Conservation (phyloP, 2,797 vertebrate genomes). For the Acanthurus lineatus region DNA sequence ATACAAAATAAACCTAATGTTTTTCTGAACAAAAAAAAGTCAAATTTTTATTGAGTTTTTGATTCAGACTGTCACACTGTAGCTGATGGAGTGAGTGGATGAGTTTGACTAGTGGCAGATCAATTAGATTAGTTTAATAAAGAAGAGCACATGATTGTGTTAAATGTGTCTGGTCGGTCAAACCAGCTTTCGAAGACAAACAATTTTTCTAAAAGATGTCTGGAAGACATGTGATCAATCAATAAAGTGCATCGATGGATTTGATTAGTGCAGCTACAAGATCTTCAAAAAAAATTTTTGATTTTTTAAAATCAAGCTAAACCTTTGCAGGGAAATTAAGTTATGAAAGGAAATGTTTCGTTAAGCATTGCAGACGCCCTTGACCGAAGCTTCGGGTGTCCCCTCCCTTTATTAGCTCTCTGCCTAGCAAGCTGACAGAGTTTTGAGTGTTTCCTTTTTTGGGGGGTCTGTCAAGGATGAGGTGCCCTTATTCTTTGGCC, state of each 20-base stretch:
- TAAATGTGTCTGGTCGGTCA: conserved; percentile 35
- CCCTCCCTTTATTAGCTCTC: conserved; percentile 14
- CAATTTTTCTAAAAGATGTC: conserved; percentile 18
- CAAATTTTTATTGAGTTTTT: conserved; percentile 44
- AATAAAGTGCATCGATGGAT: conserved; percentile 24
- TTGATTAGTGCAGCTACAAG: conserved; percentile 18
- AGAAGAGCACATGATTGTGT: conserved; percentile 43
- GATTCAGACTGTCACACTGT: conserved; percentile 34
- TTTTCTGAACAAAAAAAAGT: conserved; percentile 56
- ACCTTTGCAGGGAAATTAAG: conserved; percentile 2
- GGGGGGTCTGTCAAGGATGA: conserved; percentile 70
- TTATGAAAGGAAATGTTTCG: not conserved
- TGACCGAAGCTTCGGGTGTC: conserved; percentile 23
- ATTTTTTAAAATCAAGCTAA: not conserved
- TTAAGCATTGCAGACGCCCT: conserved; percentile 13
- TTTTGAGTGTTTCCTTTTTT: conserved; percentile 39
- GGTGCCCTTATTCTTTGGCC: conserved; percentile 51
- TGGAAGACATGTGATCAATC: conserved; percentile 34
- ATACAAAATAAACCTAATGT: conserved; percentile 46
- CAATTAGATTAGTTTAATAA: conserved; percentile 44
- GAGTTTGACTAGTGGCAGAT: conserved; percentile 35
- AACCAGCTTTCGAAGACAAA: conserved; percentile 28
- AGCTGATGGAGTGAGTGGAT: conserved; percentile 26
- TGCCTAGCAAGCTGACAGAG: conserved; percentile 52
- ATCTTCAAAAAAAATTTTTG: conserved; percentile 21